These are phyloP conservation scores for Hyaena hyaena DNA, from an alignment of 2,113 vertebrate species.

Conservation along the genomic window DNA sequence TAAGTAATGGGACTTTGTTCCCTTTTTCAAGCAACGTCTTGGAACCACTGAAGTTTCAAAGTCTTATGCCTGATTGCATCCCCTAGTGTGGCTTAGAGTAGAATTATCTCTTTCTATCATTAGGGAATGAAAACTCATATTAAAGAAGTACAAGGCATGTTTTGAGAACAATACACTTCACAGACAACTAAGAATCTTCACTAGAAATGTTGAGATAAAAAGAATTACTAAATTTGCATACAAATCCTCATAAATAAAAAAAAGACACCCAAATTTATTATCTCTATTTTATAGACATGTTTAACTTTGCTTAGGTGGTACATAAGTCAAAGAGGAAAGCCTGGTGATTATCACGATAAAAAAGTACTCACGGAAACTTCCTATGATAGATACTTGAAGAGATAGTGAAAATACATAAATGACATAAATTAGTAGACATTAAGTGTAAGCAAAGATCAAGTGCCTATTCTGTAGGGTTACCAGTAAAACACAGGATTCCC, in stretches of 20 bases:
- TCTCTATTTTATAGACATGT: not conserved
- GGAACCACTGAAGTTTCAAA: not conserved
- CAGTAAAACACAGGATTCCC: not conserved
- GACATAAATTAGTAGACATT: not conserved
- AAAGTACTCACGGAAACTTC: not conserved
- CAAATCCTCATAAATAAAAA: not conserved
- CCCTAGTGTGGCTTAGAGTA: not conserved
- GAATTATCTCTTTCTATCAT: not conserved
- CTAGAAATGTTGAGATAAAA: not conserved
- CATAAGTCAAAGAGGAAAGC: not conserved
- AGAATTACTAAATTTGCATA: not conserved
- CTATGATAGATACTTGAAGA: not conserved
- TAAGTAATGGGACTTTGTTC: not conserved
- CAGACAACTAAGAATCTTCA: not conserved
- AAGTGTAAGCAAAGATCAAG: slow-evolving; percentile 6
- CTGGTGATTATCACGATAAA: not conserved
- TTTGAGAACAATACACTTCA: not conserved
- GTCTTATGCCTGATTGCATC: not conserved
- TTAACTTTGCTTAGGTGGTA: not conserved
- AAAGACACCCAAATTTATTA: not conserved
- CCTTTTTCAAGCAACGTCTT: not conserved
- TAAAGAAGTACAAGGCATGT: not conserved
- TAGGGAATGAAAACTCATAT: not conserved
- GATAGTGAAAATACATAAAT: not conserved
- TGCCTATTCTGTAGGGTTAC: not conserved